phyloP scores from a whole-genome alignment of 2,797 vertebrate species.

The Enteromius afrohamiltoni region DNA sequence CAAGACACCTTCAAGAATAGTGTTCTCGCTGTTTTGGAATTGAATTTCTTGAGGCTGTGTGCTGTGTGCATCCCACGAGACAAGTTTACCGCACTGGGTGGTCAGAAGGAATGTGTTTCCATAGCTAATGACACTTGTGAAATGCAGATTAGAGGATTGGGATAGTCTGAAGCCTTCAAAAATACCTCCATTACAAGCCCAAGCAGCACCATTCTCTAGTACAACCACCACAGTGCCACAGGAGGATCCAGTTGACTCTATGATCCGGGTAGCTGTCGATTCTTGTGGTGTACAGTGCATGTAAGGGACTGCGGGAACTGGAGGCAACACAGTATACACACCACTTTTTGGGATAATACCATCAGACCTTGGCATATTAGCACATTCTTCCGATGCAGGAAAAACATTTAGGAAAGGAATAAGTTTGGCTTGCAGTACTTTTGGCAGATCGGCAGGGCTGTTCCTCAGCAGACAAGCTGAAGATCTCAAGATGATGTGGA shows the following conservation, averaged over 20 bases:
- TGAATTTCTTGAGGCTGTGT: constrained; percentile 66
- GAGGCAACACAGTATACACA: constrained; percentile 66
- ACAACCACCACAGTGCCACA: constrained; percentile 58
- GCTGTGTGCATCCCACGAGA: constrained; percentile 69
- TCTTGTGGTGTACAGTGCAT: constrained; percentile 45
- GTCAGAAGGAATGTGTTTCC: constrained; percentile 69
- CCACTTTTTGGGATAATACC: constrained; percentile 59
- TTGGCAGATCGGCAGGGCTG: constrained; percentile 66
- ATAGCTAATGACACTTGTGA: constrained; percentile 69
- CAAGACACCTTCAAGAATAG: constrained; percentile 64
- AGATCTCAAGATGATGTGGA: constrained; percentile 70
- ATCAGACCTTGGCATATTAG: constrained; percentile 63
- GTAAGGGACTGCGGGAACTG: constrained; percentile 68
- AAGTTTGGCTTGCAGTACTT: constrained; percentile 73
- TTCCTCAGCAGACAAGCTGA: constrained; percentile 68
- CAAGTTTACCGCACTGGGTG: constrained; percentile 68
- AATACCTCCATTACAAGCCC: constrained; percentile 68
- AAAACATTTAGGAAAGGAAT: constrained; percentile 71
- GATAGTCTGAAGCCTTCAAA: constrained; percentile 62
- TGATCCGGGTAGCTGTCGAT: constrained; percentile 51
- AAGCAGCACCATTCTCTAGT: constrained; percentile 70
- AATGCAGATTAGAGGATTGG: constrained; percentile 63
- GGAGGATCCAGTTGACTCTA: constrained; percentile 60
- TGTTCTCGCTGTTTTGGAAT: constrained; percentile 11
- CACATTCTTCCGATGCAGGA: constrained; percentile 67